These are phyloP conservation scores for Euglossa dilemma DNA, from an alignment of 1,140 invertebrate species.

Conservation along the genomic window DNA sequence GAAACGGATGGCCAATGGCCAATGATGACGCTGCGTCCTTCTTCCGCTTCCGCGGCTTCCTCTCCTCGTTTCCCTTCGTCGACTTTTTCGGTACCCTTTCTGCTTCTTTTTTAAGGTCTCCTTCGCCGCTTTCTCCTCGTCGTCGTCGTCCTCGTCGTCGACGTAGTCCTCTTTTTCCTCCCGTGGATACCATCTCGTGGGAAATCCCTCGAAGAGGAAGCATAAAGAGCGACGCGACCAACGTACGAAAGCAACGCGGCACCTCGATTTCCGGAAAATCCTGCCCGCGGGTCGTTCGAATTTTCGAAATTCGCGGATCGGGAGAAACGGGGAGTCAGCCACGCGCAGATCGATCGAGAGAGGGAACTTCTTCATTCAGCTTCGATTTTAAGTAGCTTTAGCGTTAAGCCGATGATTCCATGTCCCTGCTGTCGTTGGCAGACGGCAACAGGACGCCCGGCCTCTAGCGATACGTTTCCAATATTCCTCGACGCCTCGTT, in stretches of 20 bases:
- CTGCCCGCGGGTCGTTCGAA: neutral
- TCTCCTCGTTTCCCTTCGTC: constrained; percentile 13
- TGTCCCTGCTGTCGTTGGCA: constrained; percentile 54
- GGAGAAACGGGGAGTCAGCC: neutral
- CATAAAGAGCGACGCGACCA: constrained; percentile 37
- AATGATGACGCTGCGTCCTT: constrained; percentile 53
- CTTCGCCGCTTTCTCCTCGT: neutral
- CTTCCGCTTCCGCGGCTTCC: constrained; percentile 26
- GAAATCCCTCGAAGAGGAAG: constrained; percentile 48
- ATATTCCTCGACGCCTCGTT: constrained; percentile 65
- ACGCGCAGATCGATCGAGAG: neutral
- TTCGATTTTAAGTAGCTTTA: constrained; percentile 32
- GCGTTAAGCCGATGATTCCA: constrained; percentile 11
- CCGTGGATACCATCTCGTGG: constrained; percentile 35
- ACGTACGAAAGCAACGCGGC: constrained; percentile 22
- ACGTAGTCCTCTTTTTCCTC: neutral
- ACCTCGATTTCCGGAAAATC: neutral
- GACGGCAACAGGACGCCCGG: constrained; percentile 50
- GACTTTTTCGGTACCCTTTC: constrained; percentile 53
- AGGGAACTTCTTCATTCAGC: neutral
- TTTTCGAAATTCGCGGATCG: neutral
- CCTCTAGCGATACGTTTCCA: constrained; percentile 58
- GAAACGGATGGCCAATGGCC: constrained; percentile 71
- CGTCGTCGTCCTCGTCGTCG: neutral
- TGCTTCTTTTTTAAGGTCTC: constrained; percentile 48